Conservation (phyloP, 2,888 invertebrate species). For the Hemistola chrysoprasaria region DNA sequence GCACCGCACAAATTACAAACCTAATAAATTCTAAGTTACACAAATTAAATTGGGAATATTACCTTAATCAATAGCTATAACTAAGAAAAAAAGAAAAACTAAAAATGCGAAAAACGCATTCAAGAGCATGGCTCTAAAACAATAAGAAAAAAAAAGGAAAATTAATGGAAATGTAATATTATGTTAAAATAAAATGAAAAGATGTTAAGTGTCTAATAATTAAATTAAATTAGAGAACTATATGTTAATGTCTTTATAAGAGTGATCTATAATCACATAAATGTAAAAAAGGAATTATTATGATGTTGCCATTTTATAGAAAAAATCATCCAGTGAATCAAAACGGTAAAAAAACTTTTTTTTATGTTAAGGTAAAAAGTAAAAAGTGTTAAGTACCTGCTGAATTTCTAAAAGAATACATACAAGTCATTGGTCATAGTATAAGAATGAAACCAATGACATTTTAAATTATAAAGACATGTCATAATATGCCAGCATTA, state of each 20-base stretch:
- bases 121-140: constrained; percentile 46
- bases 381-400: too few species aligned
- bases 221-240: constrained; percentile 63
- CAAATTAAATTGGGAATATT: constrained; percentile 73
- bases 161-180: constrained; percentile 65
- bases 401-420: too few species aligned
- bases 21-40: constrained; percentile 60
- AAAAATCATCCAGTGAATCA: constrained; percentile 38
- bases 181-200: constrained; percentile 42
- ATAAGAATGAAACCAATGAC: too few species aligned
- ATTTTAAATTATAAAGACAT: too few species aligned
- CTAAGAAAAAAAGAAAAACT: constrained; percentile 36
- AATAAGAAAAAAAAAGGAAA: constrained; percentile 40
- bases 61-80: constrained; percentile 65
- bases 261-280: constrained; percentile 75
- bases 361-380: background rate
- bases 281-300: constrained; percentile 73
- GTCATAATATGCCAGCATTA: too few species aligned
- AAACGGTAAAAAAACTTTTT: constrained; percentile 22
- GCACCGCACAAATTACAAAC: constrained; percentile 43
- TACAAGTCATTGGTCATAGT: too few species aligned
- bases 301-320: constrained; percentile 57
- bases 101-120: constrained; percentile 63
- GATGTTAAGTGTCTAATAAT: constrained; percentile 54
- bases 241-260: constrained; percentile 80